Evolutionary conservation across 2,113 vertebrate species (phyloP), one percentile per base, ranked within the genome.

Genomic region (Ictalurus furcatus): DNA sequence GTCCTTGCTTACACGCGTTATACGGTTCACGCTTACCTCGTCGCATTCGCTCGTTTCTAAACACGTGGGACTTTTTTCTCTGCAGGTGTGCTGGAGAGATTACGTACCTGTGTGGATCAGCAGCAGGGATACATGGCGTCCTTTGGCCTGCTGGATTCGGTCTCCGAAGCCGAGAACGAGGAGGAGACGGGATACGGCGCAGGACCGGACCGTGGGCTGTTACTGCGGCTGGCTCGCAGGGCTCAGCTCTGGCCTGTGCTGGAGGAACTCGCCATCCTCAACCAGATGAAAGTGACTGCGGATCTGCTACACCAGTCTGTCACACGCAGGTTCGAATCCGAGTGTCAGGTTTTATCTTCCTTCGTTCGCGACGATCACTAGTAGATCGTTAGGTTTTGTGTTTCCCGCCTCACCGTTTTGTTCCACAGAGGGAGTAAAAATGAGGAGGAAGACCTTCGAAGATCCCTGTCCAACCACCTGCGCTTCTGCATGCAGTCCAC

Each of bases 221-320:
- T 98, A 85, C 95, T 93, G 87, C 96, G 96, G 76, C 96, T 99
- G 52, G 92, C 93, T 59, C 96, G 94, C 91, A 92, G 91, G 56
- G 94, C 97, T 84, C 98, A 98, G 90, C 91, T 99, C 73, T 99
- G 98, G 98, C 98, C 98, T 30, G 94, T 94, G 5, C 95, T 97
- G 95, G 98, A 99, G 40, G 93, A 96, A 87, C 87, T 99, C 74
- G 96, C 96, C 0, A 3, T 97, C 0, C 96, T 99, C 34, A 98
- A 97, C 96, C 97, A 97, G 90, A 96, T 98, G 92, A 96, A 96
- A 90, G 88, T 99, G 86, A 97, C 94, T 58, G 92, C 96, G 12
- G 96, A 98, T 92, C 95, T 95, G 28, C 63, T 98, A 87, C 93
- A 94, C 30, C 89, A 95, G 73, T 93, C 94, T 1, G 87, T 95